phyloP scores from a whole-genome alignment of 2,113 vertebrate genomes.

The Sakesphorus luctuosus region DNA sequence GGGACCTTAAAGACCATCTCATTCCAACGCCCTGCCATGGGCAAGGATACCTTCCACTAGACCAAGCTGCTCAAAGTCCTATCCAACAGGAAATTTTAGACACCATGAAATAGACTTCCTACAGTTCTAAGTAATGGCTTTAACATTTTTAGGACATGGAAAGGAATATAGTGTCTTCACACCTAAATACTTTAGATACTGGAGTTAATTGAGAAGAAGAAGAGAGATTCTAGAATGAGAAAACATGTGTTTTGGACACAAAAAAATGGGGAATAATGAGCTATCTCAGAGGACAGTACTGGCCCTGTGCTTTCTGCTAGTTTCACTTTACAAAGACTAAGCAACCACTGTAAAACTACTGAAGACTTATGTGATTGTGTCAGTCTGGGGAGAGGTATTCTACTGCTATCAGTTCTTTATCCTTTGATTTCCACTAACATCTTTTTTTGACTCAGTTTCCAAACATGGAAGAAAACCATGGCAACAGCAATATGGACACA shows the following conservation, averaged over 20 bases:
- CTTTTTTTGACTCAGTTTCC: not conserved
- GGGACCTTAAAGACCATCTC: not conserved
- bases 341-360: not conserved
- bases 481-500: not conserved
- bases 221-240: not conserved
- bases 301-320: rapidly evolving
- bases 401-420: not conserved
- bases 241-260: not conserved
- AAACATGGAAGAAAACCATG: not conserved
- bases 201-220: not conserved
- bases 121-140: rapidly evolving
- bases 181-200: not conserved
- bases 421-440: not conserved
- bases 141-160: not conserved
- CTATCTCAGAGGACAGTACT: rapidly evolving
- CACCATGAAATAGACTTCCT: not conserved
- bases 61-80: not conserved
- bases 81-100: not conserved
- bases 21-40: rapidly evolving
- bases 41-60: not conserved
- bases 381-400: not conserved
- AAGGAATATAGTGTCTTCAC: not conserved
- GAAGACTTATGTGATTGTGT: not conserved
- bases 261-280: not conserved
- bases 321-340: not conserved